Conservation (phyloP, 2,113 vertebrate genomes). For the Vanacampus margaritifer region DNA sequence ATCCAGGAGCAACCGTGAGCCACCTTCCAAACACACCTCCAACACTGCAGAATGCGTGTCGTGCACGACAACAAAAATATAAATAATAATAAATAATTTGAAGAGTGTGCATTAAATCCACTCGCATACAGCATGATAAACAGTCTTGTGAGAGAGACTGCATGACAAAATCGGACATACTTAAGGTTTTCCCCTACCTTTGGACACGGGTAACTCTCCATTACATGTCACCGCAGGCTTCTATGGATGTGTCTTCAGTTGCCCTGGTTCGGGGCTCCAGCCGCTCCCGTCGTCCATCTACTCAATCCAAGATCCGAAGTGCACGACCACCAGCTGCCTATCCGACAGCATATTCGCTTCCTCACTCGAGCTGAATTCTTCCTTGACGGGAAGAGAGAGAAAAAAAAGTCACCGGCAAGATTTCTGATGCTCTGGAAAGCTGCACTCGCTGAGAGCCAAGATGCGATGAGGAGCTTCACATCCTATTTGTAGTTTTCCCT, state of each 20-base stretch:
- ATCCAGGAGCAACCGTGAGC: conserved; percentile 15
- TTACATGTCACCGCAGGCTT: conserved; percentile 32
- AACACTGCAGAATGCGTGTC: conserved; percentile 1
- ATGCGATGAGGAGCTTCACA: conserved; percentile 42
- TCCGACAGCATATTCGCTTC: conserved; percentile 44
- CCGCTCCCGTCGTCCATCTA: conserved; percentile 58
- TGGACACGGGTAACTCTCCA: conserved; percentile 46
- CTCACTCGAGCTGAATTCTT: conserved; percentile 15
- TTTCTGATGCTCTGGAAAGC: conserved; percentile 31
- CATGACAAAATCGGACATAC: not conserved
- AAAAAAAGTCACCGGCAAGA: conserved; percentile 16
- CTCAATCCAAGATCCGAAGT: conserved; percentile 60
- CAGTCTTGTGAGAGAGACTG: not conserved
- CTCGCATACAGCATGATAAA: not conserved
- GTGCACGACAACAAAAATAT: not conserved
- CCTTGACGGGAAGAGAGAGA: not conserved
- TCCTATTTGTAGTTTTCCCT: conserved; percentile 44
- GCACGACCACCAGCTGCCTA: conserved; percentile 34
- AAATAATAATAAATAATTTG: not conserved
- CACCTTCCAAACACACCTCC: conserved; percentile 13
- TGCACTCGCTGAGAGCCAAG: conserved; percentile 33
- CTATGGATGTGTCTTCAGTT: conserved; percentile 9
- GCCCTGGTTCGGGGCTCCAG: conserved; percentile 38
- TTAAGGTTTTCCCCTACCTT: conserved; percentile 44
- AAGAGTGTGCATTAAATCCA: not conserved